Conservation (phyloP, 37 sponge, comb jelly and placozoan species). For the Chondrilla cf. caribensis region DNA sequence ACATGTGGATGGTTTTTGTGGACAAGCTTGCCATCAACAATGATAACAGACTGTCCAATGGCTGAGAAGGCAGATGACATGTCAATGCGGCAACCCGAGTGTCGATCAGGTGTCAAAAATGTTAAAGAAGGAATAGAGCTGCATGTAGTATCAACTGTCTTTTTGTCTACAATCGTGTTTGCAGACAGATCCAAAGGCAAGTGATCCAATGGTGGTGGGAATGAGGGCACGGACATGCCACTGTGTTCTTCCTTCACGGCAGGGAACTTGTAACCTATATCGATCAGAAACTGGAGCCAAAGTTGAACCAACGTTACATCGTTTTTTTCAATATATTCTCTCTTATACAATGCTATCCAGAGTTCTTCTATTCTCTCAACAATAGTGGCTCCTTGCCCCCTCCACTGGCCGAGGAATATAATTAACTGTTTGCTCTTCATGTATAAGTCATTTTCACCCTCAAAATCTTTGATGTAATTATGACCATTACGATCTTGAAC, state of each 20-base stretch:
- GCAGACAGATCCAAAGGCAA: too few species aligned
- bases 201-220: too few species aligned
- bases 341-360: conserved; percentile 39
- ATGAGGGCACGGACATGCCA: too few species aligned
- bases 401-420: conserved; percentile 28
- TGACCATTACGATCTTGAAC: conserved; percentile 43
- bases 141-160: background rate
- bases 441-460: conserved; percentile 43
- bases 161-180: background rate
- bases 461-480: conserved; percentile 27
- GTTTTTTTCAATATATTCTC: conserved; percentile 18
- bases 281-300: conserved; percentile 31
- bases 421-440: conserved; percentile 29
- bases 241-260: background rate
- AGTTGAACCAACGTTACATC: conserved; percentile 30
- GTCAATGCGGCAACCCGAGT: conserved; percentile 36
- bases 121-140: conserved; percentile 1
- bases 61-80: conserved; percentile 14
- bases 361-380: conserved; percentile 26
- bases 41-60: conserved; percentile 26
- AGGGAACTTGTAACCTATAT: conserved; percentile 46
- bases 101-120: conserved; percentile 41
- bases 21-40: conserved; percentile 8
- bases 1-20: conserved; percentile 1
- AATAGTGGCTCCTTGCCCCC: conserved; percentile 15